These are phyloP conservation scores for Harpalus rufipes DNA, from an alignment of 2,888 invertebrate species.

Conservation along the genomic window DNA sequence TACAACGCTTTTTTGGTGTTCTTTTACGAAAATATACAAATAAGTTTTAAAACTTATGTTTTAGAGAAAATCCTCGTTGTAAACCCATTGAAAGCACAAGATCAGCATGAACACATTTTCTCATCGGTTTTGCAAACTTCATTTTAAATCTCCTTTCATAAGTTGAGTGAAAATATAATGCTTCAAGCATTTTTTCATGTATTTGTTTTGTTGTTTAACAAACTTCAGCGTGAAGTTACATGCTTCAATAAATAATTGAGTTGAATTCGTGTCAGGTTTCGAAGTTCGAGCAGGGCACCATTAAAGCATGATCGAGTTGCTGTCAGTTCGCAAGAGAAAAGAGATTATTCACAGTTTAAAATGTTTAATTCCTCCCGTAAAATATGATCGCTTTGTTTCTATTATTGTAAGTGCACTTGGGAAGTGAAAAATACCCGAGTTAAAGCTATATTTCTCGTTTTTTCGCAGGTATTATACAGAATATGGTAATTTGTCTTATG, in stretches of 20 bases:
- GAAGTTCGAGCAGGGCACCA: background rate
- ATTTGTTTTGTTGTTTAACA: background rate
- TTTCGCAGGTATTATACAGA: conserved; percentile 40
- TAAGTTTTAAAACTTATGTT: too few species aligned
- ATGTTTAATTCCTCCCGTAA: conserved; percentile 34
- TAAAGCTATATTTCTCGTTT: conserved; percentile 50
- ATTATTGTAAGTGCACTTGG: conserved; percentile 39
- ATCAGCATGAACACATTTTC: background rate
- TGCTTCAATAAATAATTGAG: conserved; percentile 26
- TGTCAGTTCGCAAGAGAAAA: background rate
- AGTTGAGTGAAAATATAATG: background rate
- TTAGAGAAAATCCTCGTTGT: too few species aligned
- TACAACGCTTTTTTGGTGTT: too few species aligned
- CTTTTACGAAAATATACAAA: too few species aligned
- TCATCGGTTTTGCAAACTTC: conserved; percentile 3
- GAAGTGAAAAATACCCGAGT: conserved; percentile 38
- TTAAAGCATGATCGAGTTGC: conserved; percentile 8
- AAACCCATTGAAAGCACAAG: background rate
- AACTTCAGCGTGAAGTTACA: background rate
- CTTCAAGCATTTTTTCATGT: background rate
- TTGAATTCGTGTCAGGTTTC: background rate
- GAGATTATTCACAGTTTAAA: conserved; percentile 36
- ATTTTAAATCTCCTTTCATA: conserved; percentile 6
- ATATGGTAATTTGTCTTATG: conserved; percentile 60
- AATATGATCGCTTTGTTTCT: conserved; percentile 48